Evolutionary conservation across 2,888 invertebrate species (phyloP), one percentile per base, ranked within the genome.

Genomic region (Xestoiulus laeticollis): DNA sequence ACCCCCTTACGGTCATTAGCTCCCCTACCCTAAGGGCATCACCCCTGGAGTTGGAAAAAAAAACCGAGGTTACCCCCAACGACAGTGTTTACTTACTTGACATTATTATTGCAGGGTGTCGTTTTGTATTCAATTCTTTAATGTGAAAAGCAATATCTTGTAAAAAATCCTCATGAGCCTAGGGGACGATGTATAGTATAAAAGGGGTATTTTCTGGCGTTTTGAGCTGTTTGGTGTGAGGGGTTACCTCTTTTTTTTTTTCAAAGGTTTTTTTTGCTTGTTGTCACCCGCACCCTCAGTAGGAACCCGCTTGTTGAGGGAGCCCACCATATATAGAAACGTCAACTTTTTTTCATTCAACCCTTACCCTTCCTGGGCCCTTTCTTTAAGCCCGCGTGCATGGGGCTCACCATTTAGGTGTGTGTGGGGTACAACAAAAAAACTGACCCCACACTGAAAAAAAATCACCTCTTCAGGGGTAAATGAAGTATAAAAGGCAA

Each of bases 401-500:
- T 30, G 30, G 78, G 78, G 68, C 30, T 30, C 78, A 78, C 78
- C 78, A 78, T 78, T 78, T 30, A 78, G 78, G 78, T 78, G 78
- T 78, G 78, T 78, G 78, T 78, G 78, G 78, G 78, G 78, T 30
- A 26, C 30, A 32, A 78, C 26, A 78, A 30, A 78, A 59, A 78
- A 78, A 78, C 26, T 78, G 78, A 78, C 78, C 78, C 78, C 78
- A 78, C 78, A 30, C 30, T 30, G 30, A 26, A 78, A 78, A 78
- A 78, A 78, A 78, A 78, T 78, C 48, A 48, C 78, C 78, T 78
- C 78, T 78, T 78, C 78, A 78, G 78, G 78, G 78, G 14, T 78
- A 78, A 78, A 78, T 78, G 78, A 78, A 78, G 78, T 78, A 78
- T 78, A 78, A 78, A 78, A 78, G 78, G 78, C 78, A 78, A 78